A percentile compares a stretch with the other conserved stretches of the same genome.
Conservation (phyloP, 2,888 invertebrate genomes). For the Eupithecia centaureata region DNA sequence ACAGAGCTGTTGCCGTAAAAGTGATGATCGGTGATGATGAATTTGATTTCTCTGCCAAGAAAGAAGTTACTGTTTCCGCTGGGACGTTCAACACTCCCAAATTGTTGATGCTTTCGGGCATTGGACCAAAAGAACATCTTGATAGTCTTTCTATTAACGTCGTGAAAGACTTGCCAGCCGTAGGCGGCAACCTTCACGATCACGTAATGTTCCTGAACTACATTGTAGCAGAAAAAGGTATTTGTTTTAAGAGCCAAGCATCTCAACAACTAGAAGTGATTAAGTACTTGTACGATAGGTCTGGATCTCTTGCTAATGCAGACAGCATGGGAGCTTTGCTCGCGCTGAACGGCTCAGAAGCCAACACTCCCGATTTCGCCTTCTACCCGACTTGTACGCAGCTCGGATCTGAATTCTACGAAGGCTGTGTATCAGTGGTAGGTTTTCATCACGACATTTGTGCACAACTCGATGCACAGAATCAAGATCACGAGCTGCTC, state of each 20-base stretch:
- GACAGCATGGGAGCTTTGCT: conserved; percentile 65
- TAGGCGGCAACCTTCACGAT: conserved; percentile 71
- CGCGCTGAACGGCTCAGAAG: conserved; percentile 45
- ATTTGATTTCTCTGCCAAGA: conserved; percentile 54
- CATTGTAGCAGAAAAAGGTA: conserved; percentile 61
- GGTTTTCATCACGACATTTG: conserved; percentile 61
- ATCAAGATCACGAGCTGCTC: conserved; percentile 59
- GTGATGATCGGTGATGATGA: conserved; percentile 48
- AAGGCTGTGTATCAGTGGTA: conserved; percentile 51
- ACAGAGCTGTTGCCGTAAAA: conserved; percentile 58
- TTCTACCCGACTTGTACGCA: conserved; percentile 67
- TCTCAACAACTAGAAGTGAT: conserved; percentile 56
- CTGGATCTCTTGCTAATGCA: conserved; percentile 56
- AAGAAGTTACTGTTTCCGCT: conserved; percentile 68
- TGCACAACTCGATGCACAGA: conserved; percentile 49
- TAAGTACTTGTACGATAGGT: conserved; percentile 62
- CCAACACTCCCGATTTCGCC: conserved; percentile 64
- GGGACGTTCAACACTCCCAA: conserved; percentile 73
- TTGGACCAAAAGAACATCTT: conserved; percentile 64
- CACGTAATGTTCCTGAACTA: conserved; percentile 66
- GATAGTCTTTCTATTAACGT: conserved; percentile 54
- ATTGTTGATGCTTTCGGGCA: conserved; percentile 66
- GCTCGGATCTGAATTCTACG: conserved; percentile 46
- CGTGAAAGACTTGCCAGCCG: conserved; percentile 59
- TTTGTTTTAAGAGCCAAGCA: conserved; percentile 51